Conservation (phyloP, 2,888 invertebrate genomes). For the Netelia inedita region DNA sequence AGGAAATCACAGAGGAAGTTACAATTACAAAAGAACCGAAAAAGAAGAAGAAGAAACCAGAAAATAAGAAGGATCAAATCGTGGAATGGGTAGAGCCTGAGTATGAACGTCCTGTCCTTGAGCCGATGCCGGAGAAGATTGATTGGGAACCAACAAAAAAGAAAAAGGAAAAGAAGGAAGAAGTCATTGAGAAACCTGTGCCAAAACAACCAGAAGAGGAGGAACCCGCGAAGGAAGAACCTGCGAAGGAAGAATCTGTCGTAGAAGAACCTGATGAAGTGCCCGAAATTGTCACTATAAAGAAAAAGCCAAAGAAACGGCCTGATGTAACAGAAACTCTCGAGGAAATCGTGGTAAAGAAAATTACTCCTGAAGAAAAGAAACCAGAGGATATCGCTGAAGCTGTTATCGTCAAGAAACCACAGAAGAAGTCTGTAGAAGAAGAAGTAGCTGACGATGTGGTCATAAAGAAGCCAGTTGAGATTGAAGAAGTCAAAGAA, state of each 20-base stretch:
- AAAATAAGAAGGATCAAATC: conserved; percentile 67
- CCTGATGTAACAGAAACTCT: conserved; percentile 61
- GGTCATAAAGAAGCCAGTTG: conserved; percentile 71
- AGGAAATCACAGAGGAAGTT: conserved; percentile 82
- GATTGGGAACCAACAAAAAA: conserved; percentile 70
- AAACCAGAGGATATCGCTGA: conserved; percentile 77
- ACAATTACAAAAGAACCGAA: conserved; percentile 70
- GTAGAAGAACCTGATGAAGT: conserved; percentile 73
- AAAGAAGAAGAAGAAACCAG: conserved; percentile 71
- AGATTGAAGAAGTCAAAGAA: conserved; percentile 74
- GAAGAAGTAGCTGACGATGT: conserved; percentile 81
- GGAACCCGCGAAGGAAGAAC: conserved; percentile 80
- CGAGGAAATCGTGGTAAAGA: conserved; percentile 75
- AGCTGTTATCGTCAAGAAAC: conserved; percentile 73
- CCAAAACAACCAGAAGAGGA: conserved; percentile 72
- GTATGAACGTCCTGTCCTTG: conserved; percentile 74
- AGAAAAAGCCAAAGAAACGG: conserved; percentile 76
- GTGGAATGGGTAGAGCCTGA: conserved; percentile 75
- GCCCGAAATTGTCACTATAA: conserved; percentile 73
- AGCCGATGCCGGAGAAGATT: conserved; percentile 76
- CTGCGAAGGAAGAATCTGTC: conserved; percentile 82
- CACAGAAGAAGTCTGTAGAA: conserved; percentile 70
- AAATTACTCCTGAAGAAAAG: conserved; percentile 76
- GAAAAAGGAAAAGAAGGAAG: conserved; percentile 67
- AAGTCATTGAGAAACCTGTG: conserved; percentile 72